phyloP scores from a whole-genome alignment of 2,113 vertebrate species.

The Ahaetulla prasina region DNA sequence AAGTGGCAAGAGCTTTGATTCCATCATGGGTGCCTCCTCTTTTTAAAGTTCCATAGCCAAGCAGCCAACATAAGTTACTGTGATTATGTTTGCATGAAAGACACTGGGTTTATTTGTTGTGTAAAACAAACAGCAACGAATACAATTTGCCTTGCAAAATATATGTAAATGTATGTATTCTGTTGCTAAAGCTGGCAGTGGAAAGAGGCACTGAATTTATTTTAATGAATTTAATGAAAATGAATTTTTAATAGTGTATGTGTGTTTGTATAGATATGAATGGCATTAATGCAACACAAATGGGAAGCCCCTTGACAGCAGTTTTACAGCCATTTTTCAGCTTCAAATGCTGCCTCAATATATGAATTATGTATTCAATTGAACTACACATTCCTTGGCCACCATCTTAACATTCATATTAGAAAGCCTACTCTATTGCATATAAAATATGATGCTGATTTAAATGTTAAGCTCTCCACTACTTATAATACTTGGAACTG shows the following conservation, averaged over 20 bases:
- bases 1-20: not conserved
- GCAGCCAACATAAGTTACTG: not conserved
- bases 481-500: slow-evolving; percentile 11
- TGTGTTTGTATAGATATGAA: not conserved
- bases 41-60: not conserved
- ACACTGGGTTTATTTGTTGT: not conserved
- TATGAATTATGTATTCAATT: slow-evolving; percentile 12
- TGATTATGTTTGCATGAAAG: not conserved
- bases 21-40: not conserved
- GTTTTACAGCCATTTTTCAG: not conserved
- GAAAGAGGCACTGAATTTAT: not conserved
- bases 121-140: not conserved
- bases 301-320: not conserved
- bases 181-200: not conserved
- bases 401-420: slow-evolving; percentile 1
- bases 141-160: slow-evolving; percentile 6
- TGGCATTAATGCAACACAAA: not conserved
- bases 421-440: not conserved
- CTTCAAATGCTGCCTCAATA: not conserved
- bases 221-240: not conserved
- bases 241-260: not conserved
- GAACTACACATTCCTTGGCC: not conserved
- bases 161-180: not conserved
- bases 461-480: not conserved
- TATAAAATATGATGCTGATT: not conserved